These are phyloP conservation scores for Pao palembangensis DNA, from an alignment of 2,113 vertebrate species.

Conservation along the genomic window DNA sequence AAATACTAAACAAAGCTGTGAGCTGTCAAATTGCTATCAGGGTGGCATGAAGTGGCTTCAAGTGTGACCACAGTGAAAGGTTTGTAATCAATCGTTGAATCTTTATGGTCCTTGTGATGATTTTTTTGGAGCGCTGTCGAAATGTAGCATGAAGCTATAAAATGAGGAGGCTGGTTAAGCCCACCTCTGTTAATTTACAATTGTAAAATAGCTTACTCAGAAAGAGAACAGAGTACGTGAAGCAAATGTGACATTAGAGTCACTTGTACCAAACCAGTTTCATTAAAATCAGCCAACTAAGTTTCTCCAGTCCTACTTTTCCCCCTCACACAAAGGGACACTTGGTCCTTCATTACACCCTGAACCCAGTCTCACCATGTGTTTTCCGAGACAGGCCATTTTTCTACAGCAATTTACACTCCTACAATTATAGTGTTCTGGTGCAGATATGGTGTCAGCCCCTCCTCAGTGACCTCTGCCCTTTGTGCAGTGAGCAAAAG, in stretches of 20 bases:
- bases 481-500: constrained; percentile 67
- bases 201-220: no score
- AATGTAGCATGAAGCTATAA: constrained; percentile 46
- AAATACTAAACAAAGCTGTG: no score
- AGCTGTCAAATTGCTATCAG: no score
- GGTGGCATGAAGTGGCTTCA: no score
- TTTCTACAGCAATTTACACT: constrained; percentile 76
- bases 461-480: constrained; percentile 75
- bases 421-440: constrained; percentile 64
- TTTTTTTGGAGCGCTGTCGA: constrained; percentile 33
- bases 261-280: constrained; percentile 4
- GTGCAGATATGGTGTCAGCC: constrained; percentile 73
- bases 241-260: constrained; percentile 17
- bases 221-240: no score
- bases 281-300: constrained; percentile 16
- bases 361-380: constrained; percentile 19
- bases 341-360: constrained; percentile 49
- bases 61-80: no score
- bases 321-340: constrained; percentile 49
- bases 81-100: no score
- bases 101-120: no score
- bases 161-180: constrained; percentile 59
- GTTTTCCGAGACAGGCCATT: constrained; percentile 60
- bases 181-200: constrained; percentile 62
- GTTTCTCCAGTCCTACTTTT: constrained; percentile 40